phyloP scores from a whole-genome alignment of 1,140 invertebrate genomes.

The Halotydeus destructor region DNA sequence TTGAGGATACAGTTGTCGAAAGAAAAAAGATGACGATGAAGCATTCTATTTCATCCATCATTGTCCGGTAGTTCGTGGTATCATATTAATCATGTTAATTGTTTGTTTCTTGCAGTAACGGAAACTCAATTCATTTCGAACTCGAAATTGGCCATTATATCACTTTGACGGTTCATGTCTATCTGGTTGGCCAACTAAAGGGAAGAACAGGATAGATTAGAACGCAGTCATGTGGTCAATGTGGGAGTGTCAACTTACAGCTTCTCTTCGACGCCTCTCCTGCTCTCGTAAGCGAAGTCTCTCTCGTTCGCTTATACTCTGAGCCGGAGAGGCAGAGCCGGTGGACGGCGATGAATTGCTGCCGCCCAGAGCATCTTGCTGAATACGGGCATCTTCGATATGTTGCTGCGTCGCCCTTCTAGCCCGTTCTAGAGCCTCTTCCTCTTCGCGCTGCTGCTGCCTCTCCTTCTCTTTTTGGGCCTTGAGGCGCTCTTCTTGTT shows the following conservation, averaged over 20 bases:
- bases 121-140: too few species aligned
- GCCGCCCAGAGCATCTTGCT: constrained; percentile 12
- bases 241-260: constrained; percentile 39
- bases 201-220: constrained; percentile 21
- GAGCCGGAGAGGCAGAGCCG: constrained; percentile 12
- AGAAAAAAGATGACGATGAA: too few species aligned
- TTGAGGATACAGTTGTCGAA: too few species aligned
- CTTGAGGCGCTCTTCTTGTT: constrained; percentile 58
- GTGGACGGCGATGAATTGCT: constrained; percentile 13
- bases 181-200: constrained; percentile 82
- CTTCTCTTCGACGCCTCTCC: constrained; percentile 67
- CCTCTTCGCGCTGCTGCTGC: constrained; percentile 37
- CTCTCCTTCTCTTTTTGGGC: constrained; percentile 52
- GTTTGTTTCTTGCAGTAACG: too few species aligned
- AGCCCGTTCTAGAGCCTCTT: constrained; percentile 46
- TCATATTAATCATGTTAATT: too few species aligned
- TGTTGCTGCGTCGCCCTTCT: constrained; percentile 25
- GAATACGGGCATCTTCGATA: neutral
- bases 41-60: too few species aligned
- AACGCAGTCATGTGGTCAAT: constrained; percentile 2
- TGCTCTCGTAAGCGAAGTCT: constrained; percentile 54
- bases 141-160: constrained; percentile 91
- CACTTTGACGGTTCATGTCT: constrained; percentile 94
- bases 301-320: constrained; percentile 36
- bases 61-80: too few species aligned